Base-by-base conservation (phyloP, 2,797 vertebrate species). In the Acanthornis magna region DNA sequence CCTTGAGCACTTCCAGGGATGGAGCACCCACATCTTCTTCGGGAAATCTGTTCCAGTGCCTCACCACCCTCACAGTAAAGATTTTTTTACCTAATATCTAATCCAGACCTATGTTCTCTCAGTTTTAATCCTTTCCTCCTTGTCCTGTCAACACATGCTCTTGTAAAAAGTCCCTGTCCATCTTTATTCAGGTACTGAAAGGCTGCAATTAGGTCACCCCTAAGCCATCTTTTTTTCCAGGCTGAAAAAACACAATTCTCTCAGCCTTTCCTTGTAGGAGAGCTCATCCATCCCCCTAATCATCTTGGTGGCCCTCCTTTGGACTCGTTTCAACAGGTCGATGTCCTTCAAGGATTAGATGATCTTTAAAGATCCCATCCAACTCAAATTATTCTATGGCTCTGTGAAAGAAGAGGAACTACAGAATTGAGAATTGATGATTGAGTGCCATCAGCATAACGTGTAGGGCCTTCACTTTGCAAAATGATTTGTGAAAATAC, bases 391-490 rank as follows among this genome's bases (percentile, higher is more conserved):
- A 11, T 66, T 61, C 30, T 6, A 47, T 15, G 30, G 22, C 16
- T n/a, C 50, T 25, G 0, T 20, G 58, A 55, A 84, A 57, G 34
- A 43, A 50, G 5, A 32, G 19, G 53, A 74, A 55, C 8, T 3
- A 40, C 29, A 60, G 23, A 34, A 42, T 0, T 48, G 40, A 61
- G 30, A 62, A 48, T 1, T 3, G 1, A 14, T 47, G 38, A 4
- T 43, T 57, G 21, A 84, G 32, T 8, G 9, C 27, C 30, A 50
- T 19, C 68, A 25, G 7, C 0, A 0, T 13, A 23, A 73, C 0
- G 0, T 2, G 0, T 4, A 48, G 29, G 20, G 62, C 29, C 47
- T 74, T 29, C 29, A 53, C 47, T 61, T 72, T 51, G 14, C 47
- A 87, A 72, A 90, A 55, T 12, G 16, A 5, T 77, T 91, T 71